These are phyloP conservation scores for Slavum lentiscoides DNA, from an alignment of 2,888 invertebrate genomes.

Conservation along the genomic window DNA sequence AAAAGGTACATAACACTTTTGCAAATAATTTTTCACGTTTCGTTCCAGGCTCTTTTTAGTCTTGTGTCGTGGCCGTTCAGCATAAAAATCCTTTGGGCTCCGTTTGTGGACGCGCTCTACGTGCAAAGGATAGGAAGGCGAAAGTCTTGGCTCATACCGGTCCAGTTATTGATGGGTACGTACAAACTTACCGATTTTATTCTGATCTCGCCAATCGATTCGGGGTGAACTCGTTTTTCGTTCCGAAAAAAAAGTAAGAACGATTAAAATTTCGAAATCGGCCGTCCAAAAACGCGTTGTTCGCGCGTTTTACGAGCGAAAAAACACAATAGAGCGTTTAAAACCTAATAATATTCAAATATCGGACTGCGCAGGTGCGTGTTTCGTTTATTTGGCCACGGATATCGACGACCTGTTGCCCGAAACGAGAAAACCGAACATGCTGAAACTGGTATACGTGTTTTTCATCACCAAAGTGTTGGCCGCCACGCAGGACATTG, in stretches of 20 bases:
- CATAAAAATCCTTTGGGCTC: constrained; percentile 95
- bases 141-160: constrained; percentile 95
- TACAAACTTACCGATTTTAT: background rate
- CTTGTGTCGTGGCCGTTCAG: constrained; percentile 11
- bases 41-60: constrained; percentile 60
- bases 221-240: too few relatives aligned
- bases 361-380: background rate
- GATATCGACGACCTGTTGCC: constrained; percentile 26
- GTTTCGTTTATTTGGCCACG: background rate
- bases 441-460: background rate
- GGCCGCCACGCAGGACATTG: constrained; percentile 41
- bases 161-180: constrained; percentile 85
- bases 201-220: background rate
- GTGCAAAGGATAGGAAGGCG: constrained; percentile 82
- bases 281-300: too few relatives aligned
- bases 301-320: too few relatives aligned
- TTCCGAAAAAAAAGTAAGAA: too few relatives aligned
- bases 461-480: constrained; percentile 7
- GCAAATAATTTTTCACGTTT: background rate
- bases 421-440: constrained; percentile 24
- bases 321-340: too few relatives aligned
- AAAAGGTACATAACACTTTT: too few relatives aligned
- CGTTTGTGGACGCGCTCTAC: constrained; percentile 92
- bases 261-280: too few relatives aligned
- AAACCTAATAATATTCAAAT: too few relatives aligned